Conservation (phyloP, 2,888 invertebrate genomes). For the Mesorhabditis spiculigera region DNA sequence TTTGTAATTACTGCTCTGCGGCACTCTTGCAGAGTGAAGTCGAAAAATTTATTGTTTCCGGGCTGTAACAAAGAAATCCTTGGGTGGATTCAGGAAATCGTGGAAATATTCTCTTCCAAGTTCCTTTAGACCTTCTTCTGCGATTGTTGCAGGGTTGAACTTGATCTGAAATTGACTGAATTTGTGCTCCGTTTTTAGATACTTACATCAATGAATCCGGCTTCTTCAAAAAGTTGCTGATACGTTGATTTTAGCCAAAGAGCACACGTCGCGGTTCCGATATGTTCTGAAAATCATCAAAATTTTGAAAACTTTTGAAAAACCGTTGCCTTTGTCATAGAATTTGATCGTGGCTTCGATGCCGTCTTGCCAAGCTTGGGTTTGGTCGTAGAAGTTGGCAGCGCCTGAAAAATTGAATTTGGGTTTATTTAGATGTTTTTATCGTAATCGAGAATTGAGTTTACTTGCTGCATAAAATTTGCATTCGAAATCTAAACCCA, state of each 20-base stretch:
- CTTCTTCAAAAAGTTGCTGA: conserved; percentile 1
- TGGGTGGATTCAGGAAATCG: neutral
- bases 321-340: neutral
- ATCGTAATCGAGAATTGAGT: neutral
- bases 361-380: neutral
- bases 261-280: conserved; percentile 1
- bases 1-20: no score
- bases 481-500: neutral
- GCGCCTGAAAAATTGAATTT: neutral
- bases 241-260: neutral
- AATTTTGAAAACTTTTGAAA: neutral
- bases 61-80: neutral
- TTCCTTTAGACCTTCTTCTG: neutral
- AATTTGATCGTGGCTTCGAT: neutral
- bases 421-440: neutral
- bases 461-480: neutral
- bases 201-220: neutral
- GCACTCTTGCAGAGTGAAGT: no score
- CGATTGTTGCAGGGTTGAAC: neutral
- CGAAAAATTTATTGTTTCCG: neutral
- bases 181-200: neutral
- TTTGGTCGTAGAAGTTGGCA: neutral
- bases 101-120: neutral
- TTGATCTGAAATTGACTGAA: neutral
- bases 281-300: neutral